Evolutionary conservation across 2,888 invertebrate genomes (phyloP).

Genomic region (Chelonus formosanus): DNA sequence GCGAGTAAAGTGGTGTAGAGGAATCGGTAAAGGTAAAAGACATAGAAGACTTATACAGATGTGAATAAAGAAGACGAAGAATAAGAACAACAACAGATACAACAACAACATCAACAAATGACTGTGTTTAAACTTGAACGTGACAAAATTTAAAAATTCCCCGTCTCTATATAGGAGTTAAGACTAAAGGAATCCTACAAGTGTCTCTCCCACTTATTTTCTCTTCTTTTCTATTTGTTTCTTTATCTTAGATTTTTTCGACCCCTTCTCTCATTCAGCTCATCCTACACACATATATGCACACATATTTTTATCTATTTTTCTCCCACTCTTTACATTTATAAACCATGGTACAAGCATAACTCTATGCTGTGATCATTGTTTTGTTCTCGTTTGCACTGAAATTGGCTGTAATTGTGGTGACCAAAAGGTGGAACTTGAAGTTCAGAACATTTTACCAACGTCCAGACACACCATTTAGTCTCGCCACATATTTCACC

Average conservation of each 20-base stretch:
- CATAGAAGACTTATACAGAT: constrained; percentile 27
- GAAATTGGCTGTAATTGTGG: constrained; percentile 52
- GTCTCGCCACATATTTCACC: constrained; percentile 1
- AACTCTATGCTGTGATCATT: constrained; percentile 33
- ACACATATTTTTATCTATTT: too few relatives aligned
- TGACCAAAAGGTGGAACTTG: constrained; percentile 36
- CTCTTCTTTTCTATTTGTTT: constrained; percentile 28
- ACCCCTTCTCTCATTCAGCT: neutral
- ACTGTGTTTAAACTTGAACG: constrained; percentile 65
- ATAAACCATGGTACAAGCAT: constrained; percentile 36
- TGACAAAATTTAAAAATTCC: constrained; percentile 64
- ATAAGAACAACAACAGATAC: neutral
- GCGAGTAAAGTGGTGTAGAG: constrained; percentile 39
- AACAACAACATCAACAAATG: constrained; percentile 51
- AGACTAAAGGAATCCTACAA: constrained; percentile 33
- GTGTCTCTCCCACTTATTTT: constrained; percentile 32
- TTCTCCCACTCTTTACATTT: constrained; percentile 11
- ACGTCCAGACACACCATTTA: constrained; percentile 7
- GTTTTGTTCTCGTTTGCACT: constrained; percentile 49
- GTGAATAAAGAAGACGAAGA: constrained; percentile 31
- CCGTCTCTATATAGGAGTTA: constrained; percentile 36
- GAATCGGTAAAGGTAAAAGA: constrained; percentile 48
- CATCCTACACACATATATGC: neutral
- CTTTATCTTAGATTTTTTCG: neutral
- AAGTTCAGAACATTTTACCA: constrained; percentile 15